phyloP scores from a whole-genome alignment of 2,888 invertebrate species.

The Blomia tropicalis region DNA sequence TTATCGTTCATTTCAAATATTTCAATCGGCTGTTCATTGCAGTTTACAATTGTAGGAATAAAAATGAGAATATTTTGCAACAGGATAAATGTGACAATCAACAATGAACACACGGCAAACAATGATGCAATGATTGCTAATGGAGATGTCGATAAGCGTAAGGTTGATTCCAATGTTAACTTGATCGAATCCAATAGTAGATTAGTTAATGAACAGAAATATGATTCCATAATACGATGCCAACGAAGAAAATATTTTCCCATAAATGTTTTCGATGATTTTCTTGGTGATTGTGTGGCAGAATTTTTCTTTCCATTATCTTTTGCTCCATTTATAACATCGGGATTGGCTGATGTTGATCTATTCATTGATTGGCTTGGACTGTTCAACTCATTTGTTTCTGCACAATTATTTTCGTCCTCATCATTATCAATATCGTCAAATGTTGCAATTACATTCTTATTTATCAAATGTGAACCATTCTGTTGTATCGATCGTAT shows the following conservation, averaged over 20 bases:
- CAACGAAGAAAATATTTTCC: not conserved
- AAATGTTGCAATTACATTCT: not conserved
- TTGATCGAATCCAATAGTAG: not conserved
- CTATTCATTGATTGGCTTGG: too few relatives aligned
- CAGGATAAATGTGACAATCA: not conserved
- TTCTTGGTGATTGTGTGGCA: not conserved
- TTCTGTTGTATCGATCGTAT: not conserved
- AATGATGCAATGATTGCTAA: not conserved
- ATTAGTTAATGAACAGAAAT: not conserved
- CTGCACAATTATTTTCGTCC: not conserved
- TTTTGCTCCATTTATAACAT: not conserved
- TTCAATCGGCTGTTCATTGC: not conserved
- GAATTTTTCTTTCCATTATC: not conserved
- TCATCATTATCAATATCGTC: not conserved
- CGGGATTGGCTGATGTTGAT: too few relatives aligned
- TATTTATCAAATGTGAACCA: not conserved
- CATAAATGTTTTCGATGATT: not conserved
- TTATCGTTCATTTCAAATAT: not conserved
- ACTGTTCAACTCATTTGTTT: not conserved
- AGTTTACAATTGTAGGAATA: slow-evolving; percentile 3
- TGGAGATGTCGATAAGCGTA: not conserved
- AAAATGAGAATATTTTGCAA: not conserved
- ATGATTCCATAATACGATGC: not conserved
- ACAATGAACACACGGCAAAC: not conserved
- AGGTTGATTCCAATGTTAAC: not conserved